Conservation (phyloP, 2,888 invertebrate genomes). For the Barypeithes pellucidus region DNA sequence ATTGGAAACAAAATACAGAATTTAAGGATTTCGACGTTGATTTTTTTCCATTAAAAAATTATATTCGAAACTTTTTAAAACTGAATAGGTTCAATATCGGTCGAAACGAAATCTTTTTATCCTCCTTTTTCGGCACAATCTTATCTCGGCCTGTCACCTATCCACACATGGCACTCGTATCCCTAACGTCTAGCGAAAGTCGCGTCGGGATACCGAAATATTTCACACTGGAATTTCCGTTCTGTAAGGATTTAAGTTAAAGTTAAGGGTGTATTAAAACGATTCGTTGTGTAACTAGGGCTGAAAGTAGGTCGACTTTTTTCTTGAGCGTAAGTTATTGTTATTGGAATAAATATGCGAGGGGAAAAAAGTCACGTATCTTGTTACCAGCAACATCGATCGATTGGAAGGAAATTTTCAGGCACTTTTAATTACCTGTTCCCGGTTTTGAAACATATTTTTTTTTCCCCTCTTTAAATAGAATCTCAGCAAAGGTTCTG, state of each 20-base stretch:
- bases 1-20: no score
- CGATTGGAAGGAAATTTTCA: no score
- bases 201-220: not conserved
- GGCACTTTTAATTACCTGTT: no score
- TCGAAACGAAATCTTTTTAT: conserved; percentile 21
- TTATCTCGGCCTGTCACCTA: conserved; percentile 41
- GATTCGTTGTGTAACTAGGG: not conserved
- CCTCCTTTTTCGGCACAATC: conserved; percentile 30
- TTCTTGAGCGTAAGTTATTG: not conserved
- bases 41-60: no score
- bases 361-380: not conserved
- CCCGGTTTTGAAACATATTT: no score
- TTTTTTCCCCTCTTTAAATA: no score
- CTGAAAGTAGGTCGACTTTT: not conserved
- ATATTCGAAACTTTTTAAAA: no score
- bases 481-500: no score
- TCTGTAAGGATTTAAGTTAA: not conserved
- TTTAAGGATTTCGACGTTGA: no score
- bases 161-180: conserved; percentile 33
- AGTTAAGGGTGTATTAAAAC: not conserved
- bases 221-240: not conserved
- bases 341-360: not conserved
- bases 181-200: not conserved
- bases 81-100: conserved; percentile 3
- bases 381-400: not conserved